Evolutionary conservation across 2,888 invertebrate species (phyloP).

Genomic region (Agrypnus murinus): DNA sequence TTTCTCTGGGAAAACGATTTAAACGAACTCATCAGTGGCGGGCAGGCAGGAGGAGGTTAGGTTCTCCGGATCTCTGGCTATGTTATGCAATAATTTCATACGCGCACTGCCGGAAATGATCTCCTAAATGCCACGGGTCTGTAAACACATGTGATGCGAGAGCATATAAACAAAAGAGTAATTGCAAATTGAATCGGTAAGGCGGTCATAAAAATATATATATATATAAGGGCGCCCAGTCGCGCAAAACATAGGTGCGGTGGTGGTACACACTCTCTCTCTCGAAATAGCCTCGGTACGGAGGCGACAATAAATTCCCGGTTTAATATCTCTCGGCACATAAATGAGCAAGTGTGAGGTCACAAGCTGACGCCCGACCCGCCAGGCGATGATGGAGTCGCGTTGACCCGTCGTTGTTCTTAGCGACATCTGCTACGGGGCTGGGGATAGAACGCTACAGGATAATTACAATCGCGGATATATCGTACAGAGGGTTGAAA

Average conservation of each 20-base stretch:
- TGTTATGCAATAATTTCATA: conserved; percentile 33
- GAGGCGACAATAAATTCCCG: conserved; percentile 68
- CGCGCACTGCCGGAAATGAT: conserved; percentile 37
- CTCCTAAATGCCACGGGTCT: conserved; percentile 29
- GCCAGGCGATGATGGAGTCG: conserved; percentile 65
- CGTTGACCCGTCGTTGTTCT: conserved; percentile 65
- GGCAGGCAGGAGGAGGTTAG: no score
- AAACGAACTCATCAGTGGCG: conserved; percentile 43
- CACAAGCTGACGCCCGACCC: conserved; percentile 70
- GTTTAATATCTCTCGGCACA: conserved; percentile 71
- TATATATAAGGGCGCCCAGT: conserved; percentile 51
- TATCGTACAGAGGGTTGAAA: conserved; percentile 46
- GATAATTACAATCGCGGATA: conserved; percentile 66
- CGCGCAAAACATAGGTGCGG: conserved; percentile 50
- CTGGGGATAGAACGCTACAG: conserved; percentile 68
- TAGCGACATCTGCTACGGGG: conserved; percentile 66
- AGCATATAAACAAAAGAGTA: conserved; percentile 61
- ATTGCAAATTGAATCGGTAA: conserved; percentile 61
- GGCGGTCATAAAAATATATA: conserved; percentile 59
- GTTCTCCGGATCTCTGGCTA: no score
- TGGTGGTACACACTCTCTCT: conserved; percentile 61
- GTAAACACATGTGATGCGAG: conserved; percentile 49
- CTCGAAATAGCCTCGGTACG: conserved; percentile 53
- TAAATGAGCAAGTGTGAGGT: conserved; percentile 67
- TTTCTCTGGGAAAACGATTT: conserved; percentile 51